Percentiles rank a stretch among this genome's conserved stretches.
Conservation (phyloP, 1,140 invertebrate genomes). For the Triops cancriformis region DNA sequence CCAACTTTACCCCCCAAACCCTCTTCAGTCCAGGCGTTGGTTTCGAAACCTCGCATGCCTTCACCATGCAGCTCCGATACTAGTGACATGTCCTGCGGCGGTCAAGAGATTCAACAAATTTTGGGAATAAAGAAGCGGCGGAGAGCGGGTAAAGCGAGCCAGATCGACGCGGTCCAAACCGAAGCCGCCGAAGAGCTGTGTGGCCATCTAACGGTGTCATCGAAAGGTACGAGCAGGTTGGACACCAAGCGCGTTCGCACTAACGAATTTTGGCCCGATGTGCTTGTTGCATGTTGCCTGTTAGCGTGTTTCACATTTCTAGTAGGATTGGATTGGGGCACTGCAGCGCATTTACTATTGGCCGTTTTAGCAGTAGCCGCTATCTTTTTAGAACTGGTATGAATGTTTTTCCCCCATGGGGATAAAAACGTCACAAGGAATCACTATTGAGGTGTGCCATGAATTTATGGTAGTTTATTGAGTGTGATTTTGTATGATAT, state of each 20-base stretch:
- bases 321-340: conserved; percentile 53
- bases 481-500: too few species aligned
- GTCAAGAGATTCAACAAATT: conserved; percentile 23
- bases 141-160: not conserved
- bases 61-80: conserved; percentile 26
- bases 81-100: conserved; percentile 23
- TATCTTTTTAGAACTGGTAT: conserved; percentile 44
- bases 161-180: not conserved
- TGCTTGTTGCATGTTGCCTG: conserved; percentile 48
- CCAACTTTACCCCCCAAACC: conserved; percentile 19
- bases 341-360: conserved; percentile 52
- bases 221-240: not conserved
- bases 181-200: not conserved
- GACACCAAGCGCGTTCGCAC: not conserved
- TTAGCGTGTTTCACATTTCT: conserved; percentile 54
- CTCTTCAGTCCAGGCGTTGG: not conserved
- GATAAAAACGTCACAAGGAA: too few species aligned
- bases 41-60: conserved; percentile 26
- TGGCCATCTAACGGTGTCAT: not conserved
- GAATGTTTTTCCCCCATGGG: not conserved
- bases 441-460: too few species aligned
- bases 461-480: too few species aligned
- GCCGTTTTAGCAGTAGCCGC: conserved; percentile 52
- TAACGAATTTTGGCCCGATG: conserved; percentile 18
- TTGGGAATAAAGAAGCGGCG: conserved; percentile 15